Conservation (phyloP, 2,113 vertebrate genomes). For the Anguilla japonica region DNA sequence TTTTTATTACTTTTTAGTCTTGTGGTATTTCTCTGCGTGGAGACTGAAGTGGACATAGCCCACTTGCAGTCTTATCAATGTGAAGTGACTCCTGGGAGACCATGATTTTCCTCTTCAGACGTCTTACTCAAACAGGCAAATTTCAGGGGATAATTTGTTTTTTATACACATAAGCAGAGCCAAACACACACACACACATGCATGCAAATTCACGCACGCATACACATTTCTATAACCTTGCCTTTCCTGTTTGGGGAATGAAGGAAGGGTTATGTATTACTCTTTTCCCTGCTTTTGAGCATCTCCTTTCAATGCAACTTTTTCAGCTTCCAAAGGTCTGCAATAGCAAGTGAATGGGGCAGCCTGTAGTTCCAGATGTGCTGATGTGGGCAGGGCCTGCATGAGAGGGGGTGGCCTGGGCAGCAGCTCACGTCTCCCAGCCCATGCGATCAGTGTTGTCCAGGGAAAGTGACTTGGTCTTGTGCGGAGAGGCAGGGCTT, state of each 20-base stretch:
- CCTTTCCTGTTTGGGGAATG: background rate
- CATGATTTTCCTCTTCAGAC: background rate
- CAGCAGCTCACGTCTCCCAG: slow-evolving; percentile 90
- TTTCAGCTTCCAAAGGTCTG: slow-evolving; percentile 4
- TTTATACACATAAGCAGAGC: background rate
- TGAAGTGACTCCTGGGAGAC: background rate
- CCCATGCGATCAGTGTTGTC: slow-evolving; percentile 92
- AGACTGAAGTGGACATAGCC: background rate
- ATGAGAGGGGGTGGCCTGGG: slow-evolving; percentile 47
- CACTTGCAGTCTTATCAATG: background rate
- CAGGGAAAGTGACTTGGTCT: slow-evolving; percentile 93
- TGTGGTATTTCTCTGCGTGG: slow-evolving; percentile 34
- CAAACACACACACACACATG: background rate
- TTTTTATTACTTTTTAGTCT: slow-evolving; percentile 8
- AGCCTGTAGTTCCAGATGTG: background rate
- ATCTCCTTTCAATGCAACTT: background rate
- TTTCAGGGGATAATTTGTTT: background rate
- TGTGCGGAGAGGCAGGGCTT: slow-evolving; percentile 90
- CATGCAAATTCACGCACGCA: background rate
- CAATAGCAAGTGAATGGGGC: slow-evolving; percentile 24
- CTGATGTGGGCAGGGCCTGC: slow-evolving; percentile 19
- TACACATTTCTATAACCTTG: background rate
- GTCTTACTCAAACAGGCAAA: slow-evolving; percentile 8
- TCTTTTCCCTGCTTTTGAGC: background rate
- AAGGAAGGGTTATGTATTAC: background rate